Evolutionary conservation across 64 coral and sea anemone genomes (phyloP).

Genomic region (Stichodactyla mertensii): DNA sequence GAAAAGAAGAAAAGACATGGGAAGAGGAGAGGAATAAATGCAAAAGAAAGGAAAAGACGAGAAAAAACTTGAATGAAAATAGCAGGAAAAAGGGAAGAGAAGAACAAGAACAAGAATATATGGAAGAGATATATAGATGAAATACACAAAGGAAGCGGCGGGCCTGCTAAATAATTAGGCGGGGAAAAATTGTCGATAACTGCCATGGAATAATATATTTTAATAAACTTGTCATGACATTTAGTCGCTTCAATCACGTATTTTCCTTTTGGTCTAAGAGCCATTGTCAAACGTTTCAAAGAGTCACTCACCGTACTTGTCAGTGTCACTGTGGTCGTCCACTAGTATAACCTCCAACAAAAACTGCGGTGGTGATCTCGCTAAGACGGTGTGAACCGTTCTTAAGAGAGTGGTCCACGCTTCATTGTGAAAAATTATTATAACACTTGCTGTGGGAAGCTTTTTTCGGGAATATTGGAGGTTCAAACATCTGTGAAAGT

Average conservation of each 20-base stretch:
- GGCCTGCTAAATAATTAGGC: not conserved
- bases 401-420: constrained; percentile 91
- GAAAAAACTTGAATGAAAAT: not conserved
- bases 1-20: not conserved
- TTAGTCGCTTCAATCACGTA: not conserved
- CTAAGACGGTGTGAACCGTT: constrained; percentile 79
- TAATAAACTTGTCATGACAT: not conserved
- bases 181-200: not conserved
- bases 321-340: constrained; percentile 68
- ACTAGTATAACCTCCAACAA: constrained; percentile 88
- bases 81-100: not conserved
- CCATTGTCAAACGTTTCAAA: not conserved
- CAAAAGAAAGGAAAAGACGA: not conserved
- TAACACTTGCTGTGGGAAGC: constrained; percentile 85
- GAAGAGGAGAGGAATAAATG: not conserved
- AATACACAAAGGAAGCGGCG: too few relatives aligned
- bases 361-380: constrained; percentile 61
- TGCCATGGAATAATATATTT: not conserved
- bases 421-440: constrained; percentile 97
- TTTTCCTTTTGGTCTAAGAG: not conserved
- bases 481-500: constrained; percentile 50
- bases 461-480: constrained; percentile 59
- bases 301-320: constrained; percentile 63
- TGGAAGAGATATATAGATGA: too few relatives aligned
- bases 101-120: too few relatives aligned